phyloP scores from a whole-genome alignment of 2,113 vertebrate genomes.

The Pterocles orientalis region DNA sequence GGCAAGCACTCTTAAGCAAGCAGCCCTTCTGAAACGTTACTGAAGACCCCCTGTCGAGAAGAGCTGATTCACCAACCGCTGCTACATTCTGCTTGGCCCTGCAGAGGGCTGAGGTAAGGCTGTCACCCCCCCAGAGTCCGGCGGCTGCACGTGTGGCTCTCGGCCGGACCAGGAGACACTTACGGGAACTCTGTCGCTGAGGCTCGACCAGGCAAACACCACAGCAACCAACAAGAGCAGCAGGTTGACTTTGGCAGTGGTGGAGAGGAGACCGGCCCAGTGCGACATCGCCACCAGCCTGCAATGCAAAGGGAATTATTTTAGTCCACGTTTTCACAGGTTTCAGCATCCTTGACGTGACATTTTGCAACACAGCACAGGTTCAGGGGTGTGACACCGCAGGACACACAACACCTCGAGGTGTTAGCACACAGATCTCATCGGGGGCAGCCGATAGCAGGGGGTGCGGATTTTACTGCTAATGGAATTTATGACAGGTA shows the following conservation, averaged over 20 bases:
- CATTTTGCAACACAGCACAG: neutral
- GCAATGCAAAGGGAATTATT: neutral
- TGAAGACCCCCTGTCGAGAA: neutral
- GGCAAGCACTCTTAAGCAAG: neutral
- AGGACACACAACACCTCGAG: neutral
- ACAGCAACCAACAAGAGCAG: conserved; percentile 18
- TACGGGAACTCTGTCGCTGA: conserved; percentile 9
- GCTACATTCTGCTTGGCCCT: too few relatives aligned
- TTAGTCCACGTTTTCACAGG: neutral
- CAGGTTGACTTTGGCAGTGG: neutral
- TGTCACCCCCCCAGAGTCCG: neutral
- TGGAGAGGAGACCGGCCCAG: neutral
- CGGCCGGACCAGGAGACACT: neutral
- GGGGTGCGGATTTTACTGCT: neutral
- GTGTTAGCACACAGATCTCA: neutral
- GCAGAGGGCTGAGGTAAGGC: neutral
- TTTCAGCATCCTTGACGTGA: neutral
- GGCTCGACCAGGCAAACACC: conserved; percentile 5
- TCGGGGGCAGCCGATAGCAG: neutral
- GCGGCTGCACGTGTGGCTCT: accelerated
- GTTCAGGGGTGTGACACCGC: accelerated
- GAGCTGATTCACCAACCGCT: neutral
- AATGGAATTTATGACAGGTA: neutral
- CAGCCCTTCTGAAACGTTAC: neutral
- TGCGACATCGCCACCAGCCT: conserved; percentile 48